phyloP scores from a whole-genome alignment of 2,113 vertebrate species.

The Bujurquina vittata region DNA sequence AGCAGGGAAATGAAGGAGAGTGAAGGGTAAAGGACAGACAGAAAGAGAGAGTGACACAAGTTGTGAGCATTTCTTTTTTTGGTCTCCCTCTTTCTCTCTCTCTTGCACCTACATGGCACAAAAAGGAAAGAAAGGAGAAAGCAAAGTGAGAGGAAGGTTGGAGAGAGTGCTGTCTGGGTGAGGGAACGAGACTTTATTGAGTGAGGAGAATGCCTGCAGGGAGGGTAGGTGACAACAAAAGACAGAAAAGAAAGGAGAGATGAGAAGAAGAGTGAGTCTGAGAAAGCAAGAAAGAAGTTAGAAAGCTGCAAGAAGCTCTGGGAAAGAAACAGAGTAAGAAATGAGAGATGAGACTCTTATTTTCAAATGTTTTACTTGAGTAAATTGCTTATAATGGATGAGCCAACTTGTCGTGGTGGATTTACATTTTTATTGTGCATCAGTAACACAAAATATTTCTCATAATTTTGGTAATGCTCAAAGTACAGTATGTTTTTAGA shows the following conservation, averaged over 20 bases:
- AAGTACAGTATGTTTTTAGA: not conserved
- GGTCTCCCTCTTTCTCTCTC: not conserved
- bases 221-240: slow-evolving; percentile 51
- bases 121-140: slow-evolving; percentile 6
- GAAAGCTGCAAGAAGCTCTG: not conserved
- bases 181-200: slow-evolving; percentile 3
- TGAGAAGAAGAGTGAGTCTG: not conserved
- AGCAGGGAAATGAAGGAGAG: slow-evolving; percentile 27
- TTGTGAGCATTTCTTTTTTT: slow-evolving; percentile 14
- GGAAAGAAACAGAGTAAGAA: not conserved
- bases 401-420: not conserved
- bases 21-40: slow-evolving; percentile 29
- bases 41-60: slow-evolving; percentile 24
- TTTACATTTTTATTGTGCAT: not conserved
- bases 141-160: slow-evolving; percentile 12
- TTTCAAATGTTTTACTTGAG: not conserved
- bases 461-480: not conserved
- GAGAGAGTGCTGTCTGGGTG: slow-evolving; percentile 21
- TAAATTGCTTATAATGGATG: not conserved
- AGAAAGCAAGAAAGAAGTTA: not conserved
- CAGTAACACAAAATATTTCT: not conserved
- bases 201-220: slow-evolving; percentile 31
- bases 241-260: slow-evolving; percentile 14
- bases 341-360: not conserved
- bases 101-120: slow-evolving; percentile 16